Base-by-base conservation (phyloP, 2,797 vertebrate genomes). In the Hylomyscus alleni region DNA sequence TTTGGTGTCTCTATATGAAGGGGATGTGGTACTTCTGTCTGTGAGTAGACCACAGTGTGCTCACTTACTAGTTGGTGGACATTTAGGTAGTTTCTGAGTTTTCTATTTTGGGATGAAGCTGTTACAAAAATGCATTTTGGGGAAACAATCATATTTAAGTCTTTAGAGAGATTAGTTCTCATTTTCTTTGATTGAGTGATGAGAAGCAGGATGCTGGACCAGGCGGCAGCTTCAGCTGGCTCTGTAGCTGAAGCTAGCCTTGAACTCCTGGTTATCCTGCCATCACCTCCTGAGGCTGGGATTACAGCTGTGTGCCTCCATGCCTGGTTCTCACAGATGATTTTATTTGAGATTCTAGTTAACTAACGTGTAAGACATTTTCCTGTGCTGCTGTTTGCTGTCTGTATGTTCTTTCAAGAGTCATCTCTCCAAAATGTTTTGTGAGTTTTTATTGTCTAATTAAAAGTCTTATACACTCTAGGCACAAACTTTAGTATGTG, bases 91-190 rank as follows among this genome's bases (percentile, higher is more conserved):
- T 91, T 86, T 80, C 12, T 26, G 73, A 13, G 13, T 60, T 80
- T 47, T 29, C 7, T 44, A 34, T 69, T 94, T 94, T 88, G 72
- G 81, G 92, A 78, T 94, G 54, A 82, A 89, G 65, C 17, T 24
- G 3, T 15, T 91, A 1, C 54, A 76, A 78, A 88, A 34, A 76
- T 72, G 14, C 10, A 56, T 24, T 88, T 88, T 93, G 13, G 40
- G 60, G 20, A 0, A 90, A 47, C 34, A 85, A 40, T 89, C 17
- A 37, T 50, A n/a, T 67, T 56, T n/a, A 83, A 37, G 15, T 67
- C 37, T 95, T 62, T 78, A 78, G 78, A 75, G 56, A 90, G 34
- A 31, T 40, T 80, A n/a, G 13, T 65, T 96, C 83, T 95, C 69
- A 77, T 81, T 87, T 92, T 7, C 89, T 76, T 75, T 80, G 54